Percentiles rank a stretch among this genome's conserved stretches.
phyloP scores from a whole-genome alignment of 2,888 invertebrate species.

The Caenorhabditis sp. region DNA sequence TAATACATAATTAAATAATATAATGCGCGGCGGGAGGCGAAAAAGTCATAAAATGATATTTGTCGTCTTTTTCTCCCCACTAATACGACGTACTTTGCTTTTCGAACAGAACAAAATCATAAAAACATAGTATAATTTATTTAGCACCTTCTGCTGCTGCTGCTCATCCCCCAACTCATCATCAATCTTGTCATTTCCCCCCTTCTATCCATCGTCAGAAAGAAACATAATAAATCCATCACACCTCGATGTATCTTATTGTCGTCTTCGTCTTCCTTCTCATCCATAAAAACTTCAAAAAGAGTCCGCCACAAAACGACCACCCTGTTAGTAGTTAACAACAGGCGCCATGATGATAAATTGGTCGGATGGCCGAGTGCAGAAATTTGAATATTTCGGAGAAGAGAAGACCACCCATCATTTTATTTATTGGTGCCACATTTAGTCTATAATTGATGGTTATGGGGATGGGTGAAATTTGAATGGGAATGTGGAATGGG shows the following conservation, averaged over 20 bases:
- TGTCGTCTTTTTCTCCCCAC: too few species aligned
- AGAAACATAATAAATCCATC: neutral
- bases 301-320: neutral
- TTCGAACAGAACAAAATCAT: neutral
- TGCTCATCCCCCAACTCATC: conserved; percentile 10
- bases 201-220: conserved; percentile 15
- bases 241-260: neutral
- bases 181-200: conserved; percentile 6
- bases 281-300: neutral
- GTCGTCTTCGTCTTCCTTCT: neutral
- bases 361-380: neutral
- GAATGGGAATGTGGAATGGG: neutral
- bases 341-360: neutral
- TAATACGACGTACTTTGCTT: neutral
- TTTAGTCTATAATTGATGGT: neutral
- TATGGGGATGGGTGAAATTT: neutral
- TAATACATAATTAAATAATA: neutral
- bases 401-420: neutral
- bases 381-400: neutral
- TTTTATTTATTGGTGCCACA: neutral
- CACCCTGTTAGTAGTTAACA: neutral
- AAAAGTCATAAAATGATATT: neutral
- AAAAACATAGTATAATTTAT: conserved; percentile 8
- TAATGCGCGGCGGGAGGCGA: neutral
- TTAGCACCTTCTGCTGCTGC: conserved; percentile 7